These are phyloP conservation scores for Manis javanica DNA, from an alignment of 2,797 vertebrate species.

Conservation along the genomic window DNA sequence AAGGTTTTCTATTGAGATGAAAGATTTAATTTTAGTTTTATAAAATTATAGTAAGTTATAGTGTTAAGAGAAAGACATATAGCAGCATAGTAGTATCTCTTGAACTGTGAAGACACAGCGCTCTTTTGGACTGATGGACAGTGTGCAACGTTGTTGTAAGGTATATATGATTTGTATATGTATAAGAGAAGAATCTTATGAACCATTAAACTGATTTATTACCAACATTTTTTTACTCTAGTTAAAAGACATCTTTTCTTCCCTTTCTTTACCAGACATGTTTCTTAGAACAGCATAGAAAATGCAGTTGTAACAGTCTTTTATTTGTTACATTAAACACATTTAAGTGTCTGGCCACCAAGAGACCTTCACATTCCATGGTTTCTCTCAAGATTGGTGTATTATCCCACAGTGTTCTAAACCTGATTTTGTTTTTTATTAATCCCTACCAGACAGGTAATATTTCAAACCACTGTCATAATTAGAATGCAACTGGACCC, in stretches of 20 bases:
- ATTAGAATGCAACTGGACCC: conserved; percentile 82
- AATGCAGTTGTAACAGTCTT: conserved; percentile 81
- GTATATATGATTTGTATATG: conserved; percentile 61
- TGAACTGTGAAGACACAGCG: not conserved
- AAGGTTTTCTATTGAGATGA: not conserved
- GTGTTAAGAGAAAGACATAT: conserved; percentile 20
- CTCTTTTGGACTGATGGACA: not conserved
- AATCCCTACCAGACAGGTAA: conserved; percentile 78
- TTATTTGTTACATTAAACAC: conserved; percentile 82
- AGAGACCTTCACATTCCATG: conserved; percentile 65
- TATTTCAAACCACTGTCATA: conserved; percentile 84
- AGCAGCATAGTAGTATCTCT: not conserved
- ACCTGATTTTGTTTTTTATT: conserved; percentile 80
- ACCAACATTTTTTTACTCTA: conserved; percentile 77
- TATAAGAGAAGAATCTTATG: conserved; percentile 71
- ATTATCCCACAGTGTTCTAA: conserved; percentile 80
- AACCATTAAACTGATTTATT: conserved; percentile 77
- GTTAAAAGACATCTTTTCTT: conserved; percentile 76
- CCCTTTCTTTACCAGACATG: conserved; percentile 65
- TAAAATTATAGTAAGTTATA: conserved; percentile 21
- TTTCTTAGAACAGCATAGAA: conserved; percentile 51
- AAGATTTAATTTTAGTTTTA: not conserved
- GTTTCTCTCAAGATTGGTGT: conserved; percentile 78
- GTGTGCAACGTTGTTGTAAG: conserved; percentile 16
- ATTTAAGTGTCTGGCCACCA: conserved; percentile 80